Evolutionary conservation across 2,797 vertebrate species (phyloP), one percentile per base, ranked within the genome.

Genomic region (Hephaestus fuliginosus): DNA sequence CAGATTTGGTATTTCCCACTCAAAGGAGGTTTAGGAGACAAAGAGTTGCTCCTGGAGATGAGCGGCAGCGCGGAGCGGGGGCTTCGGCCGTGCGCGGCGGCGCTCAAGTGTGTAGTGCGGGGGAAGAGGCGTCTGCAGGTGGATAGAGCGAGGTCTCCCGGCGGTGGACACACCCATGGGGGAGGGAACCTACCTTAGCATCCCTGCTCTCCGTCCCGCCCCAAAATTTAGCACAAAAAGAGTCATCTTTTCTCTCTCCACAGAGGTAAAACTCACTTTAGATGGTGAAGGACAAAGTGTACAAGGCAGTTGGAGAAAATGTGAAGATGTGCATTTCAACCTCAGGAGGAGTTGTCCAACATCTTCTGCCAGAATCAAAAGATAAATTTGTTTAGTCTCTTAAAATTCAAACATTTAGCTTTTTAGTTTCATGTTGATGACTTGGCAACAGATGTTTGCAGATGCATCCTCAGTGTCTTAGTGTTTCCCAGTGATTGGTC

Each of bases 151-250:
- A 91, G 79, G 84, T 87, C 86, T 86, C 84, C 83, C 69, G 74
- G 62, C 83, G 12, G 66, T 89, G 84, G 91, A 93, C 94, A 95
- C 95, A 95, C 94, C 93, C 92, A 91, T 82, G 89, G 88, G 93
- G 95, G 95, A 93, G 95, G 94, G 91, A 91, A 89, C 87, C 86
- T 92, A 95, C 95, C 95, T 95, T 93, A 52, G 84, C 86, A 78
- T 88, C 88, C 79, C 53, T 44, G 64, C 39, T 74, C 75, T 30
- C 44, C 30, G 69, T 55, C 77, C 86, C 85, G 78, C 80, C 91
- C 81, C 56, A 39, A 81, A 80, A 76, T 75, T 11, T 60, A 44
- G 65, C 66, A 68, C 52, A 60, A 60, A 78, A 46, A 17, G 51
- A 61, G n/a, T 62, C 48, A 62, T 74, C 52, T 81, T 72, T 4